Percentiles rank a stretch among this genome's conserved stretches.
These are phyloP conservation scores for Nasonia giraulti DNA, from an alignment of 1,140 invertebrate species.

Conservation along the genomic window DNA sequence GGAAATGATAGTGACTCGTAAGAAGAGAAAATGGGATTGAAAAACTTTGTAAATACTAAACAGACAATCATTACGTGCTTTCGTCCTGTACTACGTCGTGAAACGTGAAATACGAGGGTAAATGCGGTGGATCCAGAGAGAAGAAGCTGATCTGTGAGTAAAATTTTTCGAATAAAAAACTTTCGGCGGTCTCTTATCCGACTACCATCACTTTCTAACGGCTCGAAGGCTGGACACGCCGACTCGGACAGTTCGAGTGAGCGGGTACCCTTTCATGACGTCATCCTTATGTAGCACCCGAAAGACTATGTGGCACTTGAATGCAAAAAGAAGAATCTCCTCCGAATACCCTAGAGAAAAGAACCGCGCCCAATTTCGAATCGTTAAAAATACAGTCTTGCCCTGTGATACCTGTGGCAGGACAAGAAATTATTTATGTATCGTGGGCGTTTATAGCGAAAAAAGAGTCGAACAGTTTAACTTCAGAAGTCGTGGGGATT, in stretches of 20 bases:
- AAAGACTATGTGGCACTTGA: neutral
- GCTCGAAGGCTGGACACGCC: constrained; percentile 12
- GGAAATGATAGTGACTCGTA: no score
- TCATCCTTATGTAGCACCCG: constrained; percentile 4
- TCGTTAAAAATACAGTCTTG: constrained; percentile 21
- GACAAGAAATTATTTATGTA: neutral
- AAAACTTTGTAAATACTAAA: neutral
- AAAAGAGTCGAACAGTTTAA: neutral
- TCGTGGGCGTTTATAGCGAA: neutral
- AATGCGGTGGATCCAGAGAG: neutral
- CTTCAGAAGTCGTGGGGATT: no score
- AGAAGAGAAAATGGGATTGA: neutral
- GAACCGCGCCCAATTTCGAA: neutral
- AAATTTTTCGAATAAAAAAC: constrained; percentile 32
- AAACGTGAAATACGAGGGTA: neutral
- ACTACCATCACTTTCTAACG: neutral
- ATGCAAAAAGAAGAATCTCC: neutral
- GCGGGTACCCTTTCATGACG: constrained; percentile 20
- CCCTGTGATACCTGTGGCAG: neutral
- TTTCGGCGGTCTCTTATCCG: constrained; percentile 5
- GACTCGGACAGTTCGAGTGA: neutral
- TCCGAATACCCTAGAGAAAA: neutral
- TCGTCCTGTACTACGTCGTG: neutral
- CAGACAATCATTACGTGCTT: neutral
- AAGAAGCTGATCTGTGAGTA: constrained; percentile 17